A percentile compares a stretch with the other conserved stretches of the same genome.
phyloP scores from a whole-genome alignment of 2,113 vertebrate genomes.

The Entelurus aequoreus region DNA sequence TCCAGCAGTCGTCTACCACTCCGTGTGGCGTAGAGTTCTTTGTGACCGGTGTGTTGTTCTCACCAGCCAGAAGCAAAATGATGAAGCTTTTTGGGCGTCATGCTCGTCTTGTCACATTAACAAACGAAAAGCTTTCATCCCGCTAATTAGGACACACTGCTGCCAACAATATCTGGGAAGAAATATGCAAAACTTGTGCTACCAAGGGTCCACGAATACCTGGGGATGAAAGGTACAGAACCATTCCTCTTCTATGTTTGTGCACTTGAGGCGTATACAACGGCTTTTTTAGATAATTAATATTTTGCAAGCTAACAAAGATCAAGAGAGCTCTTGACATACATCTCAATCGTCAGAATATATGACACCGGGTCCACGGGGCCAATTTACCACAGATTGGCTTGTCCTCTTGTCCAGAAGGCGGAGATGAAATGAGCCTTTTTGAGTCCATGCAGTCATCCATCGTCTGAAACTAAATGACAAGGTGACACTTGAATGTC shows the following conservation, averaged over 20 bases:
- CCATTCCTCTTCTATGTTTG: background rate
- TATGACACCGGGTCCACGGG: constrained; percentile 21
- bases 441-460: constrained; percentile 29
- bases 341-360: constrained; percentile 12
- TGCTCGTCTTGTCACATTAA: background rate
- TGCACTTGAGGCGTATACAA: constrained; percentile 3
- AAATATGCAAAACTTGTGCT: background rate
- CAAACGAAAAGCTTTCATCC: background rate
- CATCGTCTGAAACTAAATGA: constrained; percentile 39
- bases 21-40: background rate
- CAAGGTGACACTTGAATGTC: constrained; percentile 43
- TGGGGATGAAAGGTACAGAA: background rate
- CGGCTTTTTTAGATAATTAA: constrained; percentile 7
- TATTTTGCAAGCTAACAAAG: constrained; percentile 13
- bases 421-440: constrained; percentile 9
- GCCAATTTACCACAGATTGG: constrained; percentile 12
- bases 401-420: constrained; percentile 14
- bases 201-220: background rate
- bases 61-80: background rate
- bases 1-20: background rate
- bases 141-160: constrained; percentile 3
- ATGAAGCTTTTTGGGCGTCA: background rate
- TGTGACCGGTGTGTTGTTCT: background rate
- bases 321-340: constrained; percentile 18
- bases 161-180: background rate